A percentile compares a stretch with the other conserved stretches of the same genome.
Evolutionary conservation across 2,797 vertebrate species (phyloP).

Genomic region (Sphenopsis melanotis): DNA sequence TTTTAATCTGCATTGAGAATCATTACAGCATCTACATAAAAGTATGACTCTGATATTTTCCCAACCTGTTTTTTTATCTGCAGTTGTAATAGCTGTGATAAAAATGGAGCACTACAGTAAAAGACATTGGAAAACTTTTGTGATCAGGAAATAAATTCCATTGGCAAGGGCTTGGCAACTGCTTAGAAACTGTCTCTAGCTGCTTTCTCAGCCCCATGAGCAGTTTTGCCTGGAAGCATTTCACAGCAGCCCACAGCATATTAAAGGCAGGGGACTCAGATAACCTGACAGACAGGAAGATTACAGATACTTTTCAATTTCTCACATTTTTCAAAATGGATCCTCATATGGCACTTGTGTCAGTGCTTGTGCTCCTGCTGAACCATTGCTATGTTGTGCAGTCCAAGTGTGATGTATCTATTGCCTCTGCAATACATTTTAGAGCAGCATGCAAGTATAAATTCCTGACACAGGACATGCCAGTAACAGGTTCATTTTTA

Average conservation of each 20-base stretch:
- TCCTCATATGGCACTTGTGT: neutral
- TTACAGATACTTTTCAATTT: neutral
- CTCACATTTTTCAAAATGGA: neutral
- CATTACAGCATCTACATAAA: neutral
- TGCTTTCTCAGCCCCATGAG: neutral
- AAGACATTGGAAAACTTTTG: neutral
- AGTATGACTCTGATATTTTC: neutral
- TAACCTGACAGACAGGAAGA: neutral
- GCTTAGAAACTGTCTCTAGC: neutral
- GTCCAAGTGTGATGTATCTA: neutral
- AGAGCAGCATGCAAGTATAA: neutral
- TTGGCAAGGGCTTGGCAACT: neutral
- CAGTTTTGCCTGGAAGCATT: neutral
- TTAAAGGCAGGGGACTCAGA: neutral
- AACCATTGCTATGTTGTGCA: neutral
- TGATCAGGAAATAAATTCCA: neutral
- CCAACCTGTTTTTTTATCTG: neutral
- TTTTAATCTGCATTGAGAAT: neutral
- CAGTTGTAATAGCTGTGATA: rapidly evolving
- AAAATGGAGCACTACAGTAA: neutral
- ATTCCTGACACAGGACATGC: neutral
- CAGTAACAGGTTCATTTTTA: neutral
- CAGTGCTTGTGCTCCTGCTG: neutral
- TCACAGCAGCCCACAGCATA: neutral
- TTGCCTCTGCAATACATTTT: neutral